Conservation (phyloP, 1,140 invertebrate genomes). For the Papilio polytes region DNA sequence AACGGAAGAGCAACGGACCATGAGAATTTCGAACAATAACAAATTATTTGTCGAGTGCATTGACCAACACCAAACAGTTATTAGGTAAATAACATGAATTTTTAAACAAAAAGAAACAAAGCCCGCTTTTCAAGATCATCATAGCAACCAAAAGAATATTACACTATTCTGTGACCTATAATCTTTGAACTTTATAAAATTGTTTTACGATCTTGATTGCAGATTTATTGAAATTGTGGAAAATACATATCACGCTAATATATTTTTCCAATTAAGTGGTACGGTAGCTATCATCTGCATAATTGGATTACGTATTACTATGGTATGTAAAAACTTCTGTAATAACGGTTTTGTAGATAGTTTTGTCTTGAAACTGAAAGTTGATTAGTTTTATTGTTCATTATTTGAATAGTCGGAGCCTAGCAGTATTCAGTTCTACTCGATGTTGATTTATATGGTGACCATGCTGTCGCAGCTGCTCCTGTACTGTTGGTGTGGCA, state of each 20-base stretch:
- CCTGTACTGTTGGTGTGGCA: constrained; percentile 85
- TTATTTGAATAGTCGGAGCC: constrained; percentile 58
- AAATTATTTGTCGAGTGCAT: constrained; percentile 64
- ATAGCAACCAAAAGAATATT: not conserved
- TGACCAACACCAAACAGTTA: constrained; percentile 63
- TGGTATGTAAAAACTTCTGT: constrained; percentile 52
- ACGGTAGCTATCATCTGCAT: constrained; percentile 70
- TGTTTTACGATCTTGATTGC: constrained; percentile 45
- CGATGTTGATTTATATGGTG: constrained; percentile 78
- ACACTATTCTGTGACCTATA: no score
- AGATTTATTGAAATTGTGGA: constrained; percentile 69
- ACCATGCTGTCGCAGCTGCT: constrained; percentile 81
- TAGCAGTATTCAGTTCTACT: constrained; percentile 76
- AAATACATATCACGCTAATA: constrained; percentile 66
- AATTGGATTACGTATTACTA: constrained; percentile 67
- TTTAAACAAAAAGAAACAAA: not conserved
- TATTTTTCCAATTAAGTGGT: constrained; percentile 72
- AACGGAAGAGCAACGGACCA: constrained; percentile 41
- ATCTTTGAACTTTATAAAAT: not conserved
- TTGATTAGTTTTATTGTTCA: not conserved
- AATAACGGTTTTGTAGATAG: not conserved
- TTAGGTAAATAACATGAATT: constrained; percentile 48
- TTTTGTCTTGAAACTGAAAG: not conserved
- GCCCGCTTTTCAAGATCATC: no score
- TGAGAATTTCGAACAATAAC: constrained; percentile 52